These are phyloP conservation scores for Neuroterus valhalla DNA, from an alignment of 1,140 invertebrate genomes.

Conservation along the genomic window DNA sequence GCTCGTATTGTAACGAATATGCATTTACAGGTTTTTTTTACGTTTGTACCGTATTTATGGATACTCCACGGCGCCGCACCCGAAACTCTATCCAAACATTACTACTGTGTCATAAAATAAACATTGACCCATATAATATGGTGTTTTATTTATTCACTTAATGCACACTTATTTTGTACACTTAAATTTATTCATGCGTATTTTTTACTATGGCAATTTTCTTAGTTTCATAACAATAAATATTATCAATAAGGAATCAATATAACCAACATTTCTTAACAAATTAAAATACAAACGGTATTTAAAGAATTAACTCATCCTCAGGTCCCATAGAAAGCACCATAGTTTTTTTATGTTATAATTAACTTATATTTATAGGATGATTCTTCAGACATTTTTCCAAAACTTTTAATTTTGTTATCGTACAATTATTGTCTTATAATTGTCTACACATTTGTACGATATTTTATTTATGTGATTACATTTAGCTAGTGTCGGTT, in stretches of 20 bases:
- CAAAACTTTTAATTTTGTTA: neutral
- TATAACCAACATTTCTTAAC: neutral
- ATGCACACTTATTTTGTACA: no score
- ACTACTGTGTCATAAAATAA: conserved; percentile 41
- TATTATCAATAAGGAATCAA: neutral
- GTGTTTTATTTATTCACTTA: conserved; percentile 1
- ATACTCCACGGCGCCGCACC: conserved; percentile 63
- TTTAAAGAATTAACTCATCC: neutral
- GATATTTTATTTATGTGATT: neutral
- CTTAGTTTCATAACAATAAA: no score
- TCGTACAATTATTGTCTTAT: conserved; percentile 14
- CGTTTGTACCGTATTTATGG: conserved; percentile 71
- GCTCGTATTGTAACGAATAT: conserved; percentile 53
- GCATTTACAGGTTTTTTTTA: conserved; percentile 67
- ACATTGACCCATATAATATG: neutral
- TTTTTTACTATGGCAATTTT: no score
- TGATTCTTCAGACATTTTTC: conserved; percentile 2
- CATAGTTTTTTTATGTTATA: neutral
- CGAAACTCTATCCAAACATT: conserved; percentile 43
- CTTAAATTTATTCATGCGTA: no score
- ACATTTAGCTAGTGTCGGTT: neutral
- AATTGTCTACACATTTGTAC: neutral
- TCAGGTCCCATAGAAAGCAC: neutral
- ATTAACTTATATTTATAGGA: neutral
- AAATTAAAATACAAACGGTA: neutral